These are phyloP conservation scores for Dicyema japonicum DNA, from an alignment of 1,140 invertebrate genomes.

Conservation along the genomic window DNA sequence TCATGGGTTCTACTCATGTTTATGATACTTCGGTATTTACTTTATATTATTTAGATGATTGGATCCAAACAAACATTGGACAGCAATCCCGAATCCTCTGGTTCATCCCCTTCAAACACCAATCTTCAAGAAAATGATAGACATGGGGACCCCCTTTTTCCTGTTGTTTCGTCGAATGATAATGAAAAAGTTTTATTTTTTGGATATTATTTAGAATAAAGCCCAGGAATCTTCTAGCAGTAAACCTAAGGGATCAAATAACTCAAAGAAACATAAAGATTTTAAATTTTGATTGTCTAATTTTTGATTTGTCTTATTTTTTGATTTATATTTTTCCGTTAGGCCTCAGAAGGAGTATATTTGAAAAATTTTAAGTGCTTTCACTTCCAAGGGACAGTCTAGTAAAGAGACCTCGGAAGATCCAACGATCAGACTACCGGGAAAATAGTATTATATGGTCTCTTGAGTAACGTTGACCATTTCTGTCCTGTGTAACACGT, in stretches of 20 bases:
- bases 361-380: too few species aligned
- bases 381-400: too few species aligned
- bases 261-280: slow-evolving; percentile 4
- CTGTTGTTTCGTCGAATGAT: neutral
- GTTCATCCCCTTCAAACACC: slow-evolving; percentile 4
- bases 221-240: neutral
- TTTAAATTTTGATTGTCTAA: slow-evolving; percentile 4
- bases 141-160: neutral
- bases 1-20: slow-evolving; percentile 71
- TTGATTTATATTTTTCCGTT: too few species aligned
- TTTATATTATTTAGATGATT: slow-evolving; percentile 3
- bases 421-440: too few species aligned
- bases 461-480: too few species aligned
- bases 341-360: too few species aligned
- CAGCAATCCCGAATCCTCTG: neutral
- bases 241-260: neutral
- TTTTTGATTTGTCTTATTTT: too few species aligned
- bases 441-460: too few species aligned
- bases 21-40: slow-evolving; percentile 44
- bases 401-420: too few species aligned
- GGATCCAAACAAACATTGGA: neutral
- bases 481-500: too few species aligned
- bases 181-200: too few species aligned
- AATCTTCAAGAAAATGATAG: neutral
- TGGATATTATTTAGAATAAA: too few species aligned